Evolutionary conservation across 2,888 invertebrate species (phyloP).

Genomic region (Chironomus tentans): DNA sequence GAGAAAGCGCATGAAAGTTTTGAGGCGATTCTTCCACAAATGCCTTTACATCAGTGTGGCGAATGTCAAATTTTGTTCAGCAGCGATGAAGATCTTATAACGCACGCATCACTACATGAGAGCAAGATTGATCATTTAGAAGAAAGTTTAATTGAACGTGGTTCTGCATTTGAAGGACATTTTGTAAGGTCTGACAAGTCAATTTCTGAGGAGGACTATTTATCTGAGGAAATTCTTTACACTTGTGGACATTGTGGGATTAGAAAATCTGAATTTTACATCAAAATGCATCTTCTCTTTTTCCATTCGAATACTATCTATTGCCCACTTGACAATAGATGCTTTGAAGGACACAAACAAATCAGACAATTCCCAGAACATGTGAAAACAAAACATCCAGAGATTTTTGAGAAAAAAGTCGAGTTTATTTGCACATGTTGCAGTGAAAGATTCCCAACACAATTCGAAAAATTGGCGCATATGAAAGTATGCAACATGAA

Average conservation of each 20-base stretch:
- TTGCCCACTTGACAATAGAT: not conserved
- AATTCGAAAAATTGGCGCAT: constrained; percentile 6
- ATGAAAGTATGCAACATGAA: constrained; percentile 17
- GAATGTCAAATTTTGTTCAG: not conserved
- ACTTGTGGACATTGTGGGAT: not conserved
- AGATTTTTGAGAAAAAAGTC: not conserved
- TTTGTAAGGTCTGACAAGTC: not conserved
- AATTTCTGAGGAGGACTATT: not conserved
- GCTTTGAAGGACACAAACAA: not conserved
- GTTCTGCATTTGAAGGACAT: not conserved
- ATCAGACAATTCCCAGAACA: not conserved
- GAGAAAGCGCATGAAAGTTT: not conserved
- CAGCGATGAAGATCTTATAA: not conserved
- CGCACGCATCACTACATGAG: not conserved
- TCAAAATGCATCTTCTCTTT: not conserved
- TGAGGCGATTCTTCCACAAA: not conserved
- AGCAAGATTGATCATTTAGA: not conserved
- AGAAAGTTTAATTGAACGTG: not conserved
- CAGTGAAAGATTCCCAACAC: not conserved
- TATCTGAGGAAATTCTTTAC: not conserved
- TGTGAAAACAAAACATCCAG: constrained; percentile 8
- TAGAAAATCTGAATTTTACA: not conserved
- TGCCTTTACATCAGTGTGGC: not conserved
- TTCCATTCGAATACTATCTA: not conserved
- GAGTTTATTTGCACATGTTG: not conserved